Percentiles rank a stretch among this genome's conserved stretches.
Conservation (phyloP, 2,888 invertebrate genomes). For the Caenorhabditis wallacei region DNA sequence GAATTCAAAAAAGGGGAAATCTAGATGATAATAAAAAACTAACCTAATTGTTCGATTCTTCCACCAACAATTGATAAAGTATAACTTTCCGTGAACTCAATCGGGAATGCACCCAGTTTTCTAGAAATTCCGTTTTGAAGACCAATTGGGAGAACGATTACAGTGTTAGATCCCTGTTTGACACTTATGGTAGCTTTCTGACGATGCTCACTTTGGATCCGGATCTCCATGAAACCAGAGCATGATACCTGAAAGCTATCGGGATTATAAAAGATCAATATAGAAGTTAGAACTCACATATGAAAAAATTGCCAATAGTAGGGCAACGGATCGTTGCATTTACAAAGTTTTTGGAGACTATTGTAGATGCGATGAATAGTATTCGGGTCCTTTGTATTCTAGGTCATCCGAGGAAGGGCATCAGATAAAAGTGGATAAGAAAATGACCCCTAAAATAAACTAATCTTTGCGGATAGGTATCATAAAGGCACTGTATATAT, state of each 20-base stretch:
- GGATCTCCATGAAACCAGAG: conserved; percentile 26
- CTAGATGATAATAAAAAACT: background rate
- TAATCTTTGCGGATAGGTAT: background rate
- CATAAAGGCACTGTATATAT: background rate
- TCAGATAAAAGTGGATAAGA: conserved; percentile 14
- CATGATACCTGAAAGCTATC: conserved; percentile 7
- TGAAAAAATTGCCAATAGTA: background rate
- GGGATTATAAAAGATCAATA: background rate
- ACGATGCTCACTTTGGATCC: conserved; percentile 21
- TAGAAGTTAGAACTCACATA: conserved; percentile 1
- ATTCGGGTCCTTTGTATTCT: background rate
- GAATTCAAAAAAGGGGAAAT: background rate
- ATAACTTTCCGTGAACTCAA: conserved; percentile 15
- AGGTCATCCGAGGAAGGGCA: conserved; percentile 25
- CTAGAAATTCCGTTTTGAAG: background rate
- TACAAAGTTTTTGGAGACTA: background rate
- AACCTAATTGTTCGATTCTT: conserved; percentile 30
- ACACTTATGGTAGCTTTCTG: conserved; percentile 2
- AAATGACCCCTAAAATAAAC: background rate
- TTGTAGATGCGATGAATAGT: background rate
- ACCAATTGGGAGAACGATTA: conserved; percentile 4
- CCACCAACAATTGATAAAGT: conserved; percentile 20
- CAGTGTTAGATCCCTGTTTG: background rate
- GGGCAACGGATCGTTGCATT: background rate
- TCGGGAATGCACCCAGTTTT: conserved; percentile 33